Base-by-base conservation (phyloP, 1,140 invertebrate species). In the Trialeurodes vaporariorum region DNA sequence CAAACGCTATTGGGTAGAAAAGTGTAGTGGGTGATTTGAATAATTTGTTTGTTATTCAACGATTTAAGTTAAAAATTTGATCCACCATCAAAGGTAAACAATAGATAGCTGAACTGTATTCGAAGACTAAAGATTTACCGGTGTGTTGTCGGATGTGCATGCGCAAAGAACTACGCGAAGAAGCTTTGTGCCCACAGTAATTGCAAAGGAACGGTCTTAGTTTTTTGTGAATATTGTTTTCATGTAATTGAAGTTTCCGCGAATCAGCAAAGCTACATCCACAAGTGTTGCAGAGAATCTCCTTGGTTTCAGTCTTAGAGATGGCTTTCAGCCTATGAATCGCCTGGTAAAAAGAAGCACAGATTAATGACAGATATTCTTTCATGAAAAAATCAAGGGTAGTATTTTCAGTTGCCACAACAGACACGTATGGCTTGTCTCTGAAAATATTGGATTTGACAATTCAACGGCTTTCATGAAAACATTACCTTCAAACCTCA, bases 131-230 rank as follows among this genome's bases (percentile, higher is more conserved):
- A n/a, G n/a, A n/a, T n/a, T n/a, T 49, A 49, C 85, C 80, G 72
- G 88, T 89, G 76, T 92, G 90, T 60, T 84, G 86, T 60, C 89
- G 78, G 71, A 88, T 79, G 75, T 94, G 91, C 59, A 92, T 78
- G 71, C 85, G 83, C 1, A 92, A 75, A 62, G 85, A 83, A 72
- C 79, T 81, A 69, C 81, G 85, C 58, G 79, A 84, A 67, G 85
- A 80, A 49, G 87, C 77, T 59, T 84, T 79, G 74, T 90, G 87
- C 25, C 86, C 85, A 79, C 91, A 93, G 67, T 83, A 82, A 40
- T 79, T 78, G 73, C 91, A 93, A n/a, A 86, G 80, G 73, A 84
- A 88, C 1, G 84, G 86, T 68, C 85, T 85, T 61, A 85, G 69
- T 75, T 88, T 88, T 13, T 85, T 82, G 73, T 90, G 88, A 0